Evolutionary conservation across 2,888 invertebrate genomes (phyloP).

Genomic region (Allacma fusca): DNA sequence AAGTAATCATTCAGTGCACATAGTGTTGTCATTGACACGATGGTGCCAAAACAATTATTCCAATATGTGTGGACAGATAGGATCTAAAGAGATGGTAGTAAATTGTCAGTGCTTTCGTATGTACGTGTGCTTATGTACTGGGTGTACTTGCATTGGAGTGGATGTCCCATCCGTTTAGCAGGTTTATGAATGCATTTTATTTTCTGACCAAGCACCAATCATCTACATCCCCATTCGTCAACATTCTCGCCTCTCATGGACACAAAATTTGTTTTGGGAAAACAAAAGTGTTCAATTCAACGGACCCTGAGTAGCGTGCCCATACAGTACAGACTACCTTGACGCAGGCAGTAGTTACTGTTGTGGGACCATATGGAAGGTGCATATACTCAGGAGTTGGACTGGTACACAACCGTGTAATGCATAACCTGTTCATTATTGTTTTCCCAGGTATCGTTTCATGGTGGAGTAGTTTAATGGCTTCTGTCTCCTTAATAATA

Average conservation of each 20-base stretch:
- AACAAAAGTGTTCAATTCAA: too few species aligned
- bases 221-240: not conserved
- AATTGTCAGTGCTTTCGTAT: constrained; percentile 1
- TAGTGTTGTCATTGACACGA: constrained; percentile 7
- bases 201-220: not conserved
- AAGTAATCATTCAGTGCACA: not conserved
- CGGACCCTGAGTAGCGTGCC: not conserved
- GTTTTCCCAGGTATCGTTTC: not conserved
- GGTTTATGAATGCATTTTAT: not conserved
- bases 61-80: not conserved
- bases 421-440: too few species aligned
- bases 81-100: not conserved
- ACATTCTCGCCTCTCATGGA: not conserved
- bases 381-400: too few species aligned
- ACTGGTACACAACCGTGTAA: too few species aligned
- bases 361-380: too few species aligned
- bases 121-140: too few species aligned
- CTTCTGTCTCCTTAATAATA: not conserved
- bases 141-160: not conserved
- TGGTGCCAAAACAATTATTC: constrained; percentile 26
- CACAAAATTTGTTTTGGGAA: not conserved
- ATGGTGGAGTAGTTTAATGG: not conserved
- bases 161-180: too few species aligned
- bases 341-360: too few species aligned
- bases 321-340: too few species aligned